phyloP scores from a whole-genome alignment of 1,140 invertebrate genomes.

The Hycleus cichorii region DNA sequence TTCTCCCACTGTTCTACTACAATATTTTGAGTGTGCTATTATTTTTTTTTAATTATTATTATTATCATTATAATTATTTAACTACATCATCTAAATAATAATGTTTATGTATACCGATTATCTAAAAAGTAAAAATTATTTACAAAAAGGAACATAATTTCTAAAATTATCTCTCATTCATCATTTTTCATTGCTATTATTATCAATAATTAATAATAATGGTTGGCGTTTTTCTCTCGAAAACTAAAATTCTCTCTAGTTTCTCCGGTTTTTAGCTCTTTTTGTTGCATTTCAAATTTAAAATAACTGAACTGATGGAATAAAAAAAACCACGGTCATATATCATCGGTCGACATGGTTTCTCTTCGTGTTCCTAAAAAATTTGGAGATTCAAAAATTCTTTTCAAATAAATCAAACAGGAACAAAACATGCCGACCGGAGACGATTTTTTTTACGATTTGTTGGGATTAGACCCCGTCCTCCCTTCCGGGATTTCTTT shows the following conservation, averaged over 20 bases:
- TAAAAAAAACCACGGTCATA: too few species aligned
- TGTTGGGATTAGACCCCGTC: slow-evolving; percentile 2
- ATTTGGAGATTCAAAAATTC: neutral
- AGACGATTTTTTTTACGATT: slow-evolving; percentile 5
- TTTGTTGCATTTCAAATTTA: too few species aligned
- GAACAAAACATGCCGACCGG: slow-evolving; percentile 3
- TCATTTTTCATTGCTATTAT: slow-evolving; percentile 13
- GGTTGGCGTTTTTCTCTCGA: slow-evolving; percentile 33
- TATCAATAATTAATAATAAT: slow-evolving; percentile 33
- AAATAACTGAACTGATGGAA: too few species aligned
- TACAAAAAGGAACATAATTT: slow-evolving; percentile 41
- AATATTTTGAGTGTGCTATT: too few species aligned
- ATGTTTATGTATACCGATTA: neutral
- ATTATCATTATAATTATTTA: too few species aligned
- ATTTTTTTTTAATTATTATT: too few species aligned
- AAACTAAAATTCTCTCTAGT: too few species aligned
- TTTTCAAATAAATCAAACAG: neutral
- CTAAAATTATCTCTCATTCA: slow-evolving; percentile 9
- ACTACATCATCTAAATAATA: too few species aligned
- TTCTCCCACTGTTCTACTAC: too few species aligned
- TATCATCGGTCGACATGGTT: slow-evolving; percentile 22
- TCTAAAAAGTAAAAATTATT: slow-evolving; percentile 26
- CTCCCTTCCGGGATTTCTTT: slow-evolving; percentile 3
- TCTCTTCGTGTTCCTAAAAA: neutral
- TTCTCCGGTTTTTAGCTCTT: too few species aligned